Conservation (phyloP, 2,888 invertebrate genomes). For the Crocallis elinguaria region DNA sequence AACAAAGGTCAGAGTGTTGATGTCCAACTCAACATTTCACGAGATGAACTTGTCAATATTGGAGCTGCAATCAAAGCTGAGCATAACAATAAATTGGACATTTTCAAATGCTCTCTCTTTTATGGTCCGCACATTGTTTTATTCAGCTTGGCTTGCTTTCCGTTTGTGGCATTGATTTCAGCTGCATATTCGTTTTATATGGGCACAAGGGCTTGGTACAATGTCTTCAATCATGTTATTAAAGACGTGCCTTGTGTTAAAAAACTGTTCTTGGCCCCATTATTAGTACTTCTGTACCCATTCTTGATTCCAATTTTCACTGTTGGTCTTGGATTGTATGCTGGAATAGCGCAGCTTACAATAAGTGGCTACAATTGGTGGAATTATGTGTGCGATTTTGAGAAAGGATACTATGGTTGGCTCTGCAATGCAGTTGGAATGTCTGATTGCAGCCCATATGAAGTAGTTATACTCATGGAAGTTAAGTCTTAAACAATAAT, state of each 20-base stretch:
- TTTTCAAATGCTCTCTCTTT: constrained; percentile 81
- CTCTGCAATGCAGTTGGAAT: constrained; percentile 87
- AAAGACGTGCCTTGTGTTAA: constrained; percentile 87
- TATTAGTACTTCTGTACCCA: constrained; percentile 88
- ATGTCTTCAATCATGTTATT: constrained; percentile 88
- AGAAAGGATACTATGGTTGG: constrained; percentile 93
- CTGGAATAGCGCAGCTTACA: constrained; percentile 88
- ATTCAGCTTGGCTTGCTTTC: constrained; percentile 87
- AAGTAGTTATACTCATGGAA: constrained; percentile 87
- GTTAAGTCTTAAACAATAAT: constrained; percentile 54
- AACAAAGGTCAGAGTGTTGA: constrained; percentile 90
- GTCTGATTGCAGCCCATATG: constrained; percentile 91
- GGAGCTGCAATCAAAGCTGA: constrained; percentile 86
- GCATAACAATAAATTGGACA: constrained; percentile 83
- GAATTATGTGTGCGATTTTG: constrained; percentile 89
- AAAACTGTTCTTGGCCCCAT: constrained; percentile 86
- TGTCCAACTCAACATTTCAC: constrained; percentile 89
- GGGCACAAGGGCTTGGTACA: constrained; percentile 91
- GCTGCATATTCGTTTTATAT: constrained; percentile 89
- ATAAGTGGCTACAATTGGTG: constrained; percentile 88
- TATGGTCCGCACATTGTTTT: constrained; percentile 88
- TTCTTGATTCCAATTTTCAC: constrained; percentile 88
- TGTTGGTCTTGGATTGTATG: constrained; percentile 87
- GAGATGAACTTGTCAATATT: constrained; percentile 88
- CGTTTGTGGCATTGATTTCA: constrained; percentile 87